phyloP scores from a whole-genome alignment of 1,140 invertebrate genomes.

The Nymphalis io region DNA sequence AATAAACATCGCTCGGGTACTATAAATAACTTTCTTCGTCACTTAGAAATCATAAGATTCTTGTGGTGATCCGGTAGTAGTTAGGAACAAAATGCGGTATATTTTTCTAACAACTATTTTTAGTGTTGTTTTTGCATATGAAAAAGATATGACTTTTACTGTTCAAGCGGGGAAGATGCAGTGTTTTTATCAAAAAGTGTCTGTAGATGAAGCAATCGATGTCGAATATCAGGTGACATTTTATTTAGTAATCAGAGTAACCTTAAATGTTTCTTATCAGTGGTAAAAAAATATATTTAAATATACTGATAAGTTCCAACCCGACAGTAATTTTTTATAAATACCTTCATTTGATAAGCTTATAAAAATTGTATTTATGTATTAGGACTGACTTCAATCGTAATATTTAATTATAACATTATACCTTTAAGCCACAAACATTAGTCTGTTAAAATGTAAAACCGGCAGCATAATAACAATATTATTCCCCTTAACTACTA shows the following conservation, averaged over 20 bases:
- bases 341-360: neutral
- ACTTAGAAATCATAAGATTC: slow-evolving; percentile 1
- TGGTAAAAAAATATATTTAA: neutral
- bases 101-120: slow-evolving; percentile 60
- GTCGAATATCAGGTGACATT: slow-evolving; percentile 86
- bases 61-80: neutral
- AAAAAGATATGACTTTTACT: slow-evolving; percentile 86
- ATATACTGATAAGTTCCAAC: neutral
- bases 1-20: slow-evolving; percentile 18
- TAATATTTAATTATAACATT: too few relatives aligned
- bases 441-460: too few relatives aligned
- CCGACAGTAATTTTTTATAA: neutral
- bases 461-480: too few relatives aligned
- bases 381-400: too few relatives aligned
- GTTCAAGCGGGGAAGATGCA: slow-evolving; percentile 85
- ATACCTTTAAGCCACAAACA: too few relatives aligned
- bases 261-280: neutral
- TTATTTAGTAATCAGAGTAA: neutral
- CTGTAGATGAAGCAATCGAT: slow-evolving; percentile 83
- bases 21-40: slow-evolving; percentile 30
- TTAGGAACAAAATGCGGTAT: slow-evolving; percentile 56
- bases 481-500: too few relatives aligned
- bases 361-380: too few relatives aligned
- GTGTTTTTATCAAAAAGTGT: slow-evolving; percentile 86
- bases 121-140: slow-evolving; percentile 70